Evolutionary conservation across 2,113 vertebrate genomes (phyloP).

Genomic region (Cyprinodon tularosa): DNA sequence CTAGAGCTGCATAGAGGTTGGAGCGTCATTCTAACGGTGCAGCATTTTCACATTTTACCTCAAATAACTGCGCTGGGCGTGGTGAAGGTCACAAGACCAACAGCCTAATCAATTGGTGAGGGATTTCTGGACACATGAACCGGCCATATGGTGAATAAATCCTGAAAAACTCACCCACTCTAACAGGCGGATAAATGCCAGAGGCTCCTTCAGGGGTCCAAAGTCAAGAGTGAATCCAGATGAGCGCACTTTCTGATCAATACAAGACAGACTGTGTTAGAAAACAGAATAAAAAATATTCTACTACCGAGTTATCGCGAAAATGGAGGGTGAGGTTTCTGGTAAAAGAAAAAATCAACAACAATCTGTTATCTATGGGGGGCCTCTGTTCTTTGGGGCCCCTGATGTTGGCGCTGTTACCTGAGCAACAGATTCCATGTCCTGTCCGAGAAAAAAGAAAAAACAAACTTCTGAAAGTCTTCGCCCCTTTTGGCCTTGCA

Average conservation of each 20-base stretch:
- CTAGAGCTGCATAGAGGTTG: background rate
- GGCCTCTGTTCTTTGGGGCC: background rate
- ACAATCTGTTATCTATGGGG: background rate
- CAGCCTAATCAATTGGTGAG: constrained; percentile 35
- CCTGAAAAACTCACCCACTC: constrained; percentile 87
- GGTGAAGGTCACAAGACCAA: constrained; percentile 57
- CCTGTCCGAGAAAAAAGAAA: background rate
- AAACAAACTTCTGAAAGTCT: background rate
- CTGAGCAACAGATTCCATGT: constrained; percentile 70
- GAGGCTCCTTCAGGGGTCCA: constrained; percentile 87
- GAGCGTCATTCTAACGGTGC: background rate
- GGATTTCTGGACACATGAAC: background rate
- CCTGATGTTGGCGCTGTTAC: constrained; percentile 37
- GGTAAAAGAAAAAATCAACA: background rate
- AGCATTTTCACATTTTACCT: constrained; percentile 8
- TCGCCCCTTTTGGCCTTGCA: background rate
- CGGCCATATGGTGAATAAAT: constrained; percentile 26
- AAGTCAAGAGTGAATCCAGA: constrained; percentile 80
- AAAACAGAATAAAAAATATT: background rate
- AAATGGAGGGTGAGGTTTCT: constrained; percentile 3
- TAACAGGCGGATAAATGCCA: constrained; percentile 91
- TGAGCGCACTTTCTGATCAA: constrained; percentile 70
- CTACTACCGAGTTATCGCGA: constrained; percentile 6
- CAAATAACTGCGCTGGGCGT: constrained; percentile 14
- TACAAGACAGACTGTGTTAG: background rate